Evolutionary conservation across 2,797 vertebrate genomes (phyloP), one percentile per base, ranked within the genome.

Genomic region (Limnodromus scolopaceus): DNA sequence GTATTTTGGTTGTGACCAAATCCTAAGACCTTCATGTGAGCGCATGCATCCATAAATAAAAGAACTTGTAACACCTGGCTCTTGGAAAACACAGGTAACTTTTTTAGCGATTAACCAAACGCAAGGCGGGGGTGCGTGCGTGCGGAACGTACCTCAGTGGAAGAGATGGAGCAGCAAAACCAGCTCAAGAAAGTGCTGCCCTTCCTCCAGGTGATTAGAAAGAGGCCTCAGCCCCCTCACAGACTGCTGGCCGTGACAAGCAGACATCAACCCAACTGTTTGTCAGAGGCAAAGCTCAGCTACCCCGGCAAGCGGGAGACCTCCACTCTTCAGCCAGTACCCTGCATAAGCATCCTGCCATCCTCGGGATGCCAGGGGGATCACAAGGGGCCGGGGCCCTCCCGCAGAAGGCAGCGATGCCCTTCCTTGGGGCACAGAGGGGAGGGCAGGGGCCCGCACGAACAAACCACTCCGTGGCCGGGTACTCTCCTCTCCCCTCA

Each of bases 311-410:
- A 58, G 4, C 0, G 3, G 41, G 13, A 54, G 18, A 65, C 24
- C n/a, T 34, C 61, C 9, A 1, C 32, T 4, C 23, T 14, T 18
- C 24, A 25, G 3, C 9, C 36, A 19, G 15, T 14, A 11, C 11
- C 3, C 22, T 13, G 17, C 23, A 49, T 22, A 27, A 15, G 13
- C 63, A 36, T 2, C 5, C 13, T 11, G 60, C 16, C 24, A 9
- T 0, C 8, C 16, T 3, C 18, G 11, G 25, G 15, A 4, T 0
- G 3, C 1, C 2, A 4, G 4, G 10, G 7, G 8, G 15, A 10
- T 6, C 0, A 15, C 13, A 2, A 13, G 11, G 11, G 10, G 27
- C 38, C 14, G 16, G 9, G n/a, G 10, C 46, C 11, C 2, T 30
- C 25, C 13, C 9, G 3, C 0, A 4, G 16, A 7, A 8, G n/a